phyloP scores from a whole-genome alignment of 2,888 invertebrate genomes.

The Hirudinaria manillensis region DNA sequence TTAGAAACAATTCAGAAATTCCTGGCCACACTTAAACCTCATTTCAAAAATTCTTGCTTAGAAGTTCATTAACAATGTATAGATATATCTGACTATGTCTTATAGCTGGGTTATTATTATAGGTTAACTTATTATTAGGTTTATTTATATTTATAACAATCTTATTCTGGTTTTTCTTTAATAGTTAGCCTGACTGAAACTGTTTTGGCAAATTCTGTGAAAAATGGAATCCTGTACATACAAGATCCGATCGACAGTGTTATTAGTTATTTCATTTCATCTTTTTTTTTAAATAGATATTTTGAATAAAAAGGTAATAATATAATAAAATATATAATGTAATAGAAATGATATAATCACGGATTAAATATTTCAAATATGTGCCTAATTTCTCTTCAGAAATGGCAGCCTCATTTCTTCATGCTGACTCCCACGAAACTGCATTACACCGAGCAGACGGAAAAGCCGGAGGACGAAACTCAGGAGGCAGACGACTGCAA shows the following conservation, averaged over 20 bases:
- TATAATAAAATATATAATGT: not conserved
- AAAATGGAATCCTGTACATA: conserved; percentile 80
- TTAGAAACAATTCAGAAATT: no score
- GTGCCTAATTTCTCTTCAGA: conserved; percentile 55
- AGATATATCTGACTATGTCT: no score
- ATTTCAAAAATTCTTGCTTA: no score
- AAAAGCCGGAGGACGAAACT: conserved; percentile 19
- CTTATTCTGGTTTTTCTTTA: not conserved
- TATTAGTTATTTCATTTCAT: conserved; percentile 23
- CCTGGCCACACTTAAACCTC: no score
- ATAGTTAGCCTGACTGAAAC: conserved; percentile 42
- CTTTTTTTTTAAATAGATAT: not conserved
- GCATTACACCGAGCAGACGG: conserved; percentile 71
- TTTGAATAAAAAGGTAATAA: not conserved
- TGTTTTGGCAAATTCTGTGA: conserved; percentile 59
- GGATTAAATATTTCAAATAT: no score
- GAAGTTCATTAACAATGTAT: no score
- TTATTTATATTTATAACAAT: no score
- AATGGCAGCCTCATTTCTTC: conserved; percentile 89
- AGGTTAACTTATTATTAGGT: no score
- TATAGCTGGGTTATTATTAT: no score
- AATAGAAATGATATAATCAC: not conserved
- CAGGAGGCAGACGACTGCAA: conserved; percentile 55
- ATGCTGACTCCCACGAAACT: conserved; percentile 80
- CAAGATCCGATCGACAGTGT: conserved; percentile 70